phyloP scores from a whole-genome alignment of 2,113 vertebrate genomes.

The Rhynchopsitta pachyrhyncha region DNA sequence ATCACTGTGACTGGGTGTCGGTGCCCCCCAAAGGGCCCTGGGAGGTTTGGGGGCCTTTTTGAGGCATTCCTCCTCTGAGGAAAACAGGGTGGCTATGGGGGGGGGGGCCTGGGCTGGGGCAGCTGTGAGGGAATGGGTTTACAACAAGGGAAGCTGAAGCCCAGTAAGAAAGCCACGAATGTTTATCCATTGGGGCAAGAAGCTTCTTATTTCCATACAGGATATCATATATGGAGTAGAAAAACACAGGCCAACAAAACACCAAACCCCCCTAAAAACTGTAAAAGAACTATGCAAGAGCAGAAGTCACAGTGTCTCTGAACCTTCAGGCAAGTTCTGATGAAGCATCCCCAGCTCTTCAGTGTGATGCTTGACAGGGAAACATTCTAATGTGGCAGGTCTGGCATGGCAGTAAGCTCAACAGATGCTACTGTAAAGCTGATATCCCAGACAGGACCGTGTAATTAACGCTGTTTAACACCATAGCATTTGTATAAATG shows the following conservation, averaged over 20 bases:
- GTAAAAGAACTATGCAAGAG: background rate
- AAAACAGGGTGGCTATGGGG: background rate
- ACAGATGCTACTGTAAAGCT: background rate
- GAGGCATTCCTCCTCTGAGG: background rate
- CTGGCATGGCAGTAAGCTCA: background rate
- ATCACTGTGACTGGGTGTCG: rapidly evolving
- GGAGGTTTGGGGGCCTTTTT: background rate
- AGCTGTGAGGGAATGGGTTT: background rate
- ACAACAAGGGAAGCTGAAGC: background rate
- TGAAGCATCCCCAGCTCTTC: background rate
- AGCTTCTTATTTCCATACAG: background rate
- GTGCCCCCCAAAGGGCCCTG: rapidly evolving
- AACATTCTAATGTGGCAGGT: background rate
- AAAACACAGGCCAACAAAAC: too few relatives aligned
- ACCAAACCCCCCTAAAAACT: background rate
- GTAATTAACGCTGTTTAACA: constrained; percentile 29
- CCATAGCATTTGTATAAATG: constrained; percentile 34
- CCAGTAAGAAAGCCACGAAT: rapidly evolving
- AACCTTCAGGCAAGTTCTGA: background rate
- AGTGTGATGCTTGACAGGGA: background rate
- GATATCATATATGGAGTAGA: background rate
- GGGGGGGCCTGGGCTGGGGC: background rate
- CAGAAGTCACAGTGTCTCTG: background rate
- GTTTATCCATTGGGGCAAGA: background rate
- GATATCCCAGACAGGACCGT: background rate